These are phyloP conservation scores for Glaucidium brasilianum DNA, from an alignment of 2,113 vertebrate genomes.

Conservation along the genomic window DNA sequence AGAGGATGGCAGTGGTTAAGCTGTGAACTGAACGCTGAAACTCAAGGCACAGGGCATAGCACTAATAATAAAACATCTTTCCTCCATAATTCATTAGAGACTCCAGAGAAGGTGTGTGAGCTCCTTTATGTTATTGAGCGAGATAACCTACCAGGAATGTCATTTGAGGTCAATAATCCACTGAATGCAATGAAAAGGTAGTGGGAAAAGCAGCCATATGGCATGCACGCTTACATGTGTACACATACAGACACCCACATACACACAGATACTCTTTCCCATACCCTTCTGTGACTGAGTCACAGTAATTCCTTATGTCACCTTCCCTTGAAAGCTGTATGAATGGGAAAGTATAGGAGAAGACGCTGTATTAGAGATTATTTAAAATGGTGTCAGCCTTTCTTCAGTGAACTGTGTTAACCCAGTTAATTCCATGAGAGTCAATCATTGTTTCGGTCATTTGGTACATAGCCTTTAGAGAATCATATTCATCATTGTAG, in stretches of 20 bases:
- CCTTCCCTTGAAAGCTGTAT: background rate
- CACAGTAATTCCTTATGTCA: background rate
- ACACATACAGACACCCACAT: background rate
- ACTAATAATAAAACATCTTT: background rate
- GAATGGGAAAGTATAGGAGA: background rate
- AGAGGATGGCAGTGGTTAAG: background rate
- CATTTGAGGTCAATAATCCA: background rate
- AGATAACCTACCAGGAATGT: background rate
- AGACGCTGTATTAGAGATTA: background rate
- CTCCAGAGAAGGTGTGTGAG: background rate
- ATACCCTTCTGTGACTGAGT: background rate
- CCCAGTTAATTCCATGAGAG: background rate
- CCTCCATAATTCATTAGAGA: background rate
- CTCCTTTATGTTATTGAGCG: background rate
- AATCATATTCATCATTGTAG: background rate
- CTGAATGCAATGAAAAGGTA: background rate
- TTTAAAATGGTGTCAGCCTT: background rate
- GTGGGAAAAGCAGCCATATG: background rate
- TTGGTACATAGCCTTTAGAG: background rate
- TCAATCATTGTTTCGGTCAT: background rate
- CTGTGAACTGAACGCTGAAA: background rate
- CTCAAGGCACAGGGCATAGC: background rate
- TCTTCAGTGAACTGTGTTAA: background rate
- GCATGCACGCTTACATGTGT: background rate
- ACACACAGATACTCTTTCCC: background rate